Evolutionary conservation across 2,797 vertebrate species (phyloP).

Genomic region (Girardinus metallicus): DNA sequence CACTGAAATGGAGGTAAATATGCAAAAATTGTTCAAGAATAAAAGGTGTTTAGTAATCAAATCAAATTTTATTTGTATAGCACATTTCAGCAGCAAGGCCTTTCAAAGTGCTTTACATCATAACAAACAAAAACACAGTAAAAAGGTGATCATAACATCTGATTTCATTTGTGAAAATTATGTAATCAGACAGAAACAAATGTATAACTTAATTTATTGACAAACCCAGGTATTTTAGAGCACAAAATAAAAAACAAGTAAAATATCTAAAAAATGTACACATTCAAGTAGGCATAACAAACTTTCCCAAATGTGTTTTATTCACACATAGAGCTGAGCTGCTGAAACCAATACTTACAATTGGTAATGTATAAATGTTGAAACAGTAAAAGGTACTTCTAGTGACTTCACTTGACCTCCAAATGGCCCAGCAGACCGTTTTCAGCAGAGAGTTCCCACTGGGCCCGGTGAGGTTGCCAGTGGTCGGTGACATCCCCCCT

Average conservation of each 20-base stretch:
- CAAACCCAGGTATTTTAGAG: neutral
- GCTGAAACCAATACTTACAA: neutral
- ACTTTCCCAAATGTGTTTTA: neutral
- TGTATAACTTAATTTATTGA: neutral
- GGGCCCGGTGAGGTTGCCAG: neutral
- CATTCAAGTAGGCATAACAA: neutral
- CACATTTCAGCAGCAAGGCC: too few relatives aligned
- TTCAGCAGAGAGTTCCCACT: neutral
- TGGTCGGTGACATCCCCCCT: neutral
- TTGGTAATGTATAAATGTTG: neutral
- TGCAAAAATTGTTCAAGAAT: neutral
- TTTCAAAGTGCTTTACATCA: too few relatives aligned
- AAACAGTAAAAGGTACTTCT: too few relatives aligned
- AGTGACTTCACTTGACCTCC: too few relatives aligned
- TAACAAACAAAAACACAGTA: too few relatives aligned
- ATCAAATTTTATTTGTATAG: too few relatives aligned
- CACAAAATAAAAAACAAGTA: neutral
- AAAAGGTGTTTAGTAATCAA: neutral
- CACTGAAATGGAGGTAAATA: neutral
- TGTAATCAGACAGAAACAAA: neutral
- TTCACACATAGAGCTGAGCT: neutral
- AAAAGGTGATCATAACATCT: neutral
- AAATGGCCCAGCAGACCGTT: neutral
- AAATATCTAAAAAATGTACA: neutral
- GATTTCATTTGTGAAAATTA: neutral